These are phyloP conservation scores for Pontoporia blainvillei DNA, from an alignment of 2,113 vertebrate genomes.

Conservation along the genomic window DNA sequence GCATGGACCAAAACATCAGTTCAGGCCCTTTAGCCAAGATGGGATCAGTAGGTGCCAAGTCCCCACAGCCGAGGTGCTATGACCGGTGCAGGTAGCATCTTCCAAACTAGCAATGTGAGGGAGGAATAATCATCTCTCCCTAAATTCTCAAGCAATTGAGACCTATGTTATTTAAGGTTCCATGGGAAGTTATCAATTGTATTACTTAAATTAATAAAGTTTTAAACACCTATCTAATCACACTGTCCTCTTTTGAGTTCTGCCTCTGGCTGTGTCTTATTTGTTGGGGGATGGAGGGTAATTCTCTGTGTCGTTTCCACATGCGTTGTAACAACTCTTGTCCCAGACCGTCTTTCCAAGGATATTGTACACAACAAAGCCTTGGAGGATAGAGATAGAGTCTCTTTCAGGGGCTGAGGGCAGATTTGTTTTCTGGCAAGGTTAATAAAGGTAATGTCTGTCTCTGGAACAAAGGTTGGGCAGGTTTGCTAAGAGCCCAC, in stretches of 20 bases:
- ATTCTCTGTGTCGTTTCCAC: not conserved
- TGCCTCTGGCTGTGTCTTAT: not conserved
- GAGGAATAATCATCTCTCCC: not conserved
- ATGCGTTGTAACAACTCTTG: not conserved
- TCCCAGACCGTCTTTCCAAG: not conserved
- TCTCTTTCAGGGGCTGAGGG: not conserved
- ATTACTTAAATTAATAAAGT: not conserved
- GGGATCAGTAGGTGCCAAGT: not conserved
- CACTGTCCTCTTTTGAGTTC: not conserved
- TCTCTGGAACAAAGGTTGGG: not conserved
- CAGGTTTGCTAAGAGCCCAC: not conserved
- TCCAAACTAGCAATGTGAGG: not conserved
- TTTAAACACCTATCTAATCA: not conserved
- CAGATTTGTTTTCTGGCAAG: not conserved
- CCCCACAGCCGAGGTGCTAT: not conserved
- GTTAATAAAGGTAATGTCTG: not conserved
- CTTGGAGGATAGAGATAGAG: not conserved
- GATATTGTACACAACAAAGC: not conserved
- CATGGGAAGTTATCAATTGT: not conserved
- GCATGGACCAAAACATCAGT: not conserved
- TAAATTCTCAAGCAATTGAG: not conserved
- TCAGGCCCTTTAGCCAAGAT: not conserved
- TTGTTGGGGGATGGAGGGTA: not conserved
- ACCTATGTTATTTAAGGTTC: not conserved
- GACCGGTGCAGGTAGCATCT: rapidly evolving